These are phyloP conservation scores for Mormyrops boulengeri DNA, from an alignment of 2,797 vertebrate genomes.

Conservation along the genomic window DNA sequence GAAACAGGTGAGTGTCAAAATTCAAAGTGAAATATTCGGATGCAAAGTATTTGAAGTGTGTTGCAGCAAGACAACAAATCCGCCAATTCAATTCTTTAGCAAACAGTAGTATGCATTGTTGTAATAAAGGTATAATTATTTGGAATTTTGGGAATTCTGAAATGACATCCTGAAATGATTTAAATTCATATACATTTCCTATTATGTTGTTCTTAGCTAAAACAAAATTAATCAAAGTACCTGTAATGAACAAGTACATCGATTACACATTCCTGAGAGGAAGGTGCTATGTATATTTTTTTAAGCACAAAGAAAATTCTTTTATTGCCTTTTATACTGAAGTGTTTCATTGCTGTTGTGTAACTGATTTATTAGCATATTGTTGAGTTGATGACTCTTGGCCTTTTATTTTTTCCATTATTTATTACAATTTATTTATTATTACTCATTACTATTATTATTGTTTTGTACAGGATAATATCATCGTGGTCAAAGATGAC, in stretches of 20 bases:
- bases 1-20: not conserved
- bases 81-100: not conserved
- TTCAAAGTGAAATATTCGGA: not conserved
- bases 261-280: not conserved
- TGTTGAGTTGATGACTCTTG: not conserved
- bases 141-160: not conserved
- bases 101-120: not conserved
- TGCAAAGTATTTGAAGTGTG: not conserved
- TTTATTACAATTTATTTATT: not conserved
- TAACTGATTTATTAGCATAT: not conserved
- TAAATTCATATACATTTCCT: not conserved
- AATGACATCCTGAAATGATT: not conserved
- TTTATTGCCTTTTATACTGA: not conserved
- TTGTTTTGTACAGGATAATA: conserved; percentile 74
- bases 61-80: not conserved
- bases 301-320: not conserved
- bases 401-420: not conserved
- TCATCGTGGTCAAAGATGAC: conserved; percentile 81
- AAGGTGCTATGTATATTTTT: not conserved
- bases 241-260: not conserved
- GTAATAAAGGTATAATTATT: not conserved
- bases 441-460: conserved; percentile 21
- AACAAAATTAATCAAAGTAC: not conserved
- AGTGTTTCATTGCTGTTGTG: not conserved
- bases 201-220: not conserved